Evolutionary conservation across 1,140 invertebrate genomes (phyloP), one percentile per base, ranked within the genome.

Genomic region (Anoplophora glabripennis): DNA sequence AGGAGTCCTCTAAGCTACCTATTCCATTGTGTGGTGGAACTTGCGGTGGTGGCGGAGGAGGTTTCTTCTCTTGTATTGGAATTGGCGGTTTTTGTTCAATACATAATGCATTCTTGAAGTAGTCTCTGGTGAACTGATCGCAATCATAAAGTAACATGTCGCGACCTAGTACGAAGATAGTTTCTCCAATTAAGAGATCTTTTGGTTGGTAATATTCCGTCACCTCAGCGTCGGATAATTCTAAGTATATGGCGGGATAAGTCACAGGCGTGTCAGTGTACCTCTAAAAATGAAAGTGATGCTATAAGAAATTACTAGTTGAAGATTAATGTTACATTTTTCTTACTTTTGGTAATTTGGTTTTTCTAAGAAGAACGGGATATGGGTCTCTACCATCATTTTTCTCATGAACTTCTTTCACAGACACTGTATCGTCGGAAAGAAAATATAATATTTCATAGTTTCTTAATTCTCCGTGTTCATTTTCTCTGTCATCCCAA

Each of bases 121-220:
- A 94, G 56, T 83, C 84, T 69, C 90, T 83, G 0, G 92, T 94
- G 69, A 89, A 92, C 7, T 79, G 66, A 69, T 93, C 91, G 67
- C 89, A 91, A 70, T 93, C 89, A 60, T 84, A 88, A 3, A 95
- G 74, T 1, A 92, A 76, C 73, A 94, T 89, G 34, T 83, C 78
- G 9, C 86, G 79, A 4, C 84, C 86, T 38, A 87, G 80, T 15
- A 89, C 79, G 67, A 81, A 84, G 36, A 89, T 75, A 0, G 84
- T 88, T 46, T 82, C 79, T 1, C 90, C 90, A 37, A 92, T 83
- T 58, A 79, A 79, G 40, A 95, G 85, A 77, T 95, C 90, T 69
- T 77, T 79, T 1, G 89, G 86, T 40, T 83, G 78, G 69, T 89
- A 92, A 71, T 86, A 93, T 68, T 91, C 84, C 0, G 78, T 79